Conservation (phyloP, 1,140 invertebrate genomes). For the Eufriesea mexicana region DNA sequence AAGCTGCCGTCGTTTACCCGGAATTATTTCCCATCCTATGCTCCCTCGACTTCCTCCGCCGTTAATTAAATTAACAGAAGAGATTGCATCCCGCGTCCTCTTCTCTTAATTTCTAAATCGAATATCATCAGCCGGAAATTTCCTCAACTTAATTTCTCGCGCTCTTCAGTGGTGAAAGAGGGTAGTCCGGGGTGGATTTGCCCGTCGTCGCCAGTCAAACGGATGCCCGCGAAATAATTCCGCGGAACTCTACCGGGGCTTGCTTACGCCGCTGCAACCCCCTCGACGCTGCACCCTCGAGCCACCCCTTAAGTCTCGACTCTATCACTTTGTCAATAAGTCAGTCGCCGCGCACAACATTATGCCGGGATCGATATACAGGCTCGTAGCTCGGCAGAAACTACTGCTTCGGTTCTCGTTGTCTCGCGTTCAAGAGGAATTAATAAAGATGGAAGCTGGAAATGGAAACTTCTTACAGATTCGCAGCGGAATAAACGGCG, state of each 20-base stretch:
- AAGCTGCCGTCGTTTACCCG: too few relatives aligned
- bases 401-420: not conserved
- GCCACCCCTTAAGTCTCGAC: not conserved
- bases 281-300: not conserved
- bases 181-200: not conserved
- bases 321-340: constrained; percentile 27
- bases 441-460: too few relatives aligned
- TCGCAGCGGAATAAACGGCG: too few relatives aligned
- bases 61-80: constrained; percentile 2
- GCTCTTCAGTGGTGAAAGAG: not conserved
- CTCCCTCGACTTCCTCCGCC: not conserved
- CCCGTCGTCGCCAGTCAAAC: not conserved
- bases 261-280: not conserved
- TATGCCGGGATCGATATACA: constrained; percentile 17
- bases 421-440: not conserved
- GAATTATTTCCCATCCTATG: too few relatives aligned
- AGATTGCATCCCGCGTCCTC: not conserved
- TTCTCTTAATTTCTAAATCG: not conserved
- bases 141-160: not conserved
- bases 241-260: not conserved
- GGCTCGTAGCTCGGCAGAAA: not conserved
- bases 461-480: too few relatives aligned
- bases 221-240: constrained; percentile 3
- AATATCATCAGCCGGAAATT: not conserved
- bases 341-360: constrained; percentile 10